These are phyloP conservation scores for Amia ocellicauda DNA, from an alignment of 2,113 vertebrate species.

Conservation along the genomic window DNA sequence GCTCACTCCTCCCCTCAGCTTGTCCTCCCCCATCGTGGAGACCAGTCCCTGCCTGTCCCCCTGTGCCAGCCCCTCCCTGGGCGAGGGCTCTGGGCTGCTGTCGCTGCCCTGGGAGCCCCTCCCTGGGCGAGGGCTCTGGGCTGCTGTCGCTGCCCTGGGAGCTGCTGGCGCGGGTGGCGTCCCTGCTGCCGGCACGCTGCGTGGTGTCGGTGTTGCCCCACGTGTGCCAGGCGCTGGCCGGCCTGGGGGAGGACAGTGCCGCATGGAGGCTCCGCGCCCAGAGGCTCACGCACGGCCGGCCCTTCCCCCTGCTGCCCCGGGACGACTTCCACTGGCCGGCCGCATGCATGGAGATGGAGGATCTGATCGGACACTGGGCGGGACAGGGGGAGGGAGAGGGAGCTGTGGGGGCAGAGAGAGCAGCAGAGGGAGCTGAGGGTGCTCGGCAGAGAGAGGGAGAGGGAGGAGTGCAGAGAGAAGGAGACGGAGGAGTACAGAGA, in stretches of 20 bases:
- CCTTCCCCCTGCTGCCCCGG: slow-evolving; percentile 56
- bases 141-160: slow-evolving; percentile 43
- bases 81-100: slow-evolving; percentile 49
- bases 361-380: slow-evolving; percentile 75
- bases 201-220: slow-evolving; percentile 17
- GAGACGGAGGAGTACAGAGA: neutral
- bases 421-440: slow-evolving; percentile 15
- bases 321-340: slow-evolving; percentile 76
- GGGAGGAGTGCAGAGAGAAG: neutral
- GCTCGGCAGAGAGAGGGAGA: slow-evolving; percentile 16
- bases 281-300: slow-evolving; percentile 58
- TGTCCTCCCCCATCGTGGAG: neutral
- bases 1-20: neutral
- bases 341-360: slow-evolving; percentile 83
- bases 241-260: slow-evolving; percentile 67
- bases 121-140: slow-evolving; percentile 35
- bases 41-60: too few species aligned
- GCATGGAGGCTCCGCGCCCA: slow-evolving; percentile 77
- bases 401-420: neutral
- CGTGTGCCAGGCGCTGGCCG: slow-evolving; percentile 73
- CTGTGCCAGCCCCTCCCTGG: slow-evolving; percentile 15
- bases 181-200: too few species aligned
- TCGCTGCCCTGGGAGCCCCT: slow-evolving; percentile 65
- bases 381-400: slow-evolving; percentile 41
- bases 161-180: too few species aligned